Percentiles rank a stretch among this genome's conserved stretches.
These are phyloP conservation scores for Holothuria glaberrima DNA, from an alignment of 35 echinoderm and acorn worm genomes.

Conservation along the genomic window DNA sequence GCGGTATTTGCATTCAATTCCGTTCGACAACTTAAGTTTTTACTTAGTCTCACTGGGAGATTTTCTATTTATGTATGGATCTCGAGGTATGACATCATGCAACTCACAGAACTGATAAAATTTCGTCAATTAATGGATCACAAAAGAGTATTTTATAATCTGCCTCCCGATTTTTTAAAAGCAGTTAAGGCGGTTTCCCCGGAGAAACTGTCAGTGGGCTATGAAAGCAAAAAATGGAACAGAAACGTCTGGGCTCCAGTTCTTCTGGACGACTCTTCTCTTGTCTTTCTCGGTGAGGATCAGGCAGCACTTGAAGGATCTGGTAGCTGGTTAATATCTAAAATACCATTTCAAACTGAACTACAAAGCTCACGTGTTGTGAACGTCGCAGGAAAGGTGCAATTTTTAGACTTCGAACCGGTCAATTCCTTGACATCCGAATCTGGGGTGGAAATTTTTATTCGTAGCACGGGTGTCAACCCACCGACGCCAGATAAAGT, in stretches of 20 bases:
- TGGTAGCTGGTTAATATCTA: constrained; percentile 85
- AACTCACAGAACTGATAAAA: constrained; percentile 64
- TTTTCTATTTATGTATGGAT: constrained; percentile 84
- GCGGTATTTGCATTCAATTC: constrained; percentile 76
- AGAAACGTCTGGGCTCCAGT: constrained; percentile 83
- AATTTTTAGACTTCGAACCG: constrained; percentile 65
- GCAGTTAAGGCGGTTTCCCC: constrained; percentile 56
- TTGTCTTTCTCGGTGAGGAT: constrained; percentile 83
- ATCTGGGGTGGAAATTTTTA: constrained; percentile 65
- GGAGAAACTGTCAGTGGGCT: constrained; percentile 38
- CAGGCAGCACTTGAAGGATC: constrained; percentile 75
- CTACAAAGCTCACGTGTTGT: constrained; percentile 52
- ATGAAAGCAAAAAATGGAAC: constrained; percentile 58
- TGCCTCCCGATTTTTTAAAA: constrained; percentile 74
- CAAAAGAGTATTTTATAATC: constrained; percentile 80
- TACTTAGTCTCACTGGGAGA: constrained; percentile 78
- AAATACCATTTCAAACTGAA: constrained; percentile 79
- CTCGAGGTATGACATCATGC: constrained; percentile 75
- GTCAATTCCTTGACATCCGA: constrained; percentile 6
- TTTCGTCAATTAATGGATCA: constrained; percentile 83
- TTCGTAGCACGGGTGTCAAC: constrained; percentile 85
- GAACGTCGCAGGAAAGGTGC: constrained; percentile 72
- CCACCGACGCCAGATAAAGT: constrained; percentile 71
- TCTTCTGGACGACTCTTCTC: constrained; percentile 68
- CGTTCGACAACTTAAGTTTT: constrained; percentile 79